Percentiles rank a stretch among this genome's conserved stretches.
Evolutionary conservation across 2,113 vertebrate genomes (phyloP).

Genomic region (Stigmatopora nigra): DNA sequence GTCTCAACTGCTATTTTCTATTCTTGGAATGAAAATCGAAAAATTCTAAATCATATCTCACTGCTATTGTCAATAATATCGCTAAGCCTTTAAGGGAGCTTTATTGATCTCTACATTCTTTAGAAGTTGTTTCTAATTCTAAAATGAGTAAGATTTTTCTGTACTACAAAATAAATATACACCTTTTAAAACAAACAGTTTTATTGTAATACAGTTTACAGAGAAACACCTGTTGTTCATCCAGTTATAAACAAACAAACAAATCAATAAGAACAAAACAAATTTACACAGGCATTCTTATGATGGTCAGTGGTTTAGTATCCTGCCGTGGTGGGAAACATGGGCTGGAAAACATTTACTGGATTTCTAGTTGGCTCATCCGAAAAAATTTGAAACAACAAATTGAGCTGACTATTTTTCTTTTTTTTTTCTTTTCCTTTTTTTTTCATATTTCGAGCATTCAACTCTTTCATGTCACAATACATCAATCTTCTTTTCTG

Average conservation of each 20-base stretch:
- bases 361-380: conserved; percentile 53
- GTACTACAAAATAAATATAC: too few species aligned
- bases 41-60: too few species aligned
- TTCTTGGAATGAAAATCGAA: too few species aligned
- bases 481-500: conserved; percentile 52
- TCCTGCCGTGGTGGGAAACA: conserved; percentile 26
- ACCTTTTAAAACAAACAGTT: conserved; percentile 70
- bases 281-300: conserved; percentile 73
- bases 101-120: too few species aligned
- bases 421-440: conserved; percentile 1
- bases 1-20: too few species aligned
- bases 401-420: conserved; percentile 30
- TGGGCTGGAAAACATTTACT: conserved; percentile 29
- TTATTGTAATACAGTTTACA: conserved; percentile 77
- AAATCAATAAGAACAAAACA: conserved; percentile 64
- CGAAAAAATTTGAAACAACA: conserved; percentile 43
- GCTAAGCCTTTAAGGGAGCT: too few species aligned
- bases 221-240: conserved; percentile 71
- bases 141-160: background rate
- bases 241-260: conserved; percentile 72
- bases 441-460: conserved; percentile 32
- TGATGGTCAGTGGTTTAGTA: conserved; percentile 70
- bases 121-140: background rate
- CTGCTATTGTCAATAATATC: too few species aligned
- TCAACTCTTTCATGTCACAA: conserved; percentile 28